These are phyloP conservation scores for Calosoma granatense DNA, from an alignment of 1,140 invertebrate genomes.

Conservation along the genomic window DNA sequence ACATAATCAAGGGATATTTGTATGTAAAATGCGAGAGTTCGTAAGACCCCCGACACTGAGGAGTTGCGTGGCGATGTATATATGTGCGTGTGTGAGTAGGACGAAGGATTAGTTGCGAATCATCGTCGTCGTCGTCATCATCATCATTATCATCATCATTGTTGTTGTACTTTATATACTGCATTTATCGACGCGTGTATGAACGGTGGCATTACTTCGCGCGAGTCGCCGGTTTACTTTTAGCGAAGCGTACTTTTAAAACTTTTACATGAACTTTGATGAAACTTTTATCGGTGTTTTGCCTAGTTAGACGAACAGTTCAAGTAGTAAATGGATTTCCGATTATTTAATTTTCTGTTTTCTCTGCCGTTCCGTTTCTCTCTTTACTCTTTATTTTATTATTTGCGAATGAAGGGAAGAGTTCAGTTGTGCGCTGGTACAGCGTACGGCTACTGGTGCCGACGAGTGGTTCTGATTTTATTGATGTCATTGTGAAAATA, in stretches of 20 bases:
- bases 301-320: conserved; percentile 7
- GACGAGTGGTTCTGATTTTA: conserved; percentile 1
- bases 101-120: no score
- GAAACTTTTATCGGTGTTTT: conserved; percentile 5
- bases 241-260: background rate
- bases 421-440: no score
- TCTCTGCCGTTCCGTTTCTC: background rate
- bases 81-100: no score
- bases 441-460: no score
- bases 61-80: no score
- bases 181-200: conserved; percentile 18
- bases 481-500: conserved; percentile 7
- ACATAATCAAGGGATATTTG: no score
- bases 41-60: no score
- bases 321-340: conserved; percentile 9
- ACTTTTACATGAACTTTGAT: background rate
- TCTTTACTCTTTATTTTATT: conserved; percentile 8
- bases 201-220: background rate
- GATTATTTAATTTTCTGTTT: conserved; percentile 9
- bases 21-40: no score
- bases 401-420: background rate
- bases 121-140: no score
- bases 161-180: no score
- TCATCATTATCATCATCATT: no score
- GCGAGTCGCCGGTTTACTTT: background rate